A percentile compares a stretch with the other conserved stretches of the same genome.
Evolutionary conservation across 2,797 vertebrate genomes (phyloP).

Genomic region (Microctenopoma steveboyesi): DNA sequence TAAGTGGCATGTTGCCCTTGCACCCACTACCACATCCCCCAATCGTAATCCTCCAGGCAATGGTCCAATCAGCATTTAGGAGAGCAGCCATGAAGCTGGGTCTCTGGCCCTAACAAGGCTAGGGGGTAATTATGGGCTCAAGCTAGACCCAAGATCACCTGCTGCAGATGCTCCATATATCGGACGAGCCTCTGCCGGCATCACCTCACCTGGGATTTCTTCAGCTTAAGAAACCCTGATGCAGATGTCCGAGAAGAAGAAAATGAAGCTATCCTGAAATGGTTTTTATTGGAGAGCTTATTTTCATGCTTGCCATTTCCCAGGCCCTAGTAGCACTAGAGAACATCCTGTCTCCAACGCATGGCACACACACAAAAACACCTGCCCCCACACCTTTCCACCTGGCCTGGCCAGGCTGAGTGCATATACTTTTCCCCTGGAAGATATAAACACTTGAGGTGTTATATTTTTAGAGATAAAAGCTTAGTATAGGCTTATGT

Average conservation of each 20-base stretch:
- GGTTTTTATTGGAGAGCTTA: not conserved
- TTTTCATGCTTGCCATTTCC: slow-evolving; percentile 4
- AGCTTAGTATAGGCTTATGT: too few relatives aligned
- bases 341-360: too few relatives aligned
- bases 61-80: slow-evolving; percentile 87
- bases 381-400: slow-evolving; percentile 28
- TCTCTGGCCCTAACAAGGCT: slow-evolving; percentile 62
- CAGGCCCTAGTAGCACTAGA: not conserved
- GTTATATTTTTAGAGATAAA: too few relatives aligned
- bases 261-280: not conserved
- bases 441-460: too few relatives aligned
- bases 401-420: slow-evolving; percentile 38
- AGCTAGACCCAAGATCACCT: slow-evolving; percentile 70
- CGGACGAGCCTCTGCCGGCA: slow-evolving; percentile 7
- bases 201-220: slow-evolving; percentile 48
- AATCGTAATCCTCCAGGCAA: slow-evolving; percentile 84
- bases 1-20: slow-evolving; percentile 79
- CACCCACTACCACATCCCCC: slow-evolving; percentile 72
- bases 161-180: slow-evolving; percentile 62
- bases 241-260: slow-evolving; percentile 16
- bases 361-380: slow-evolving; percentile 8
- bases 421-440: not conserved
- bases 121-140: slow-evolving; percentile 84
- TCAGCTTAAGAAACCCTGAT: slow-evolving; percentile 12
- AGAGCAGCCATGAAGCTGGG: slow-evolving; percentile 53